Evolutionary conservation across 2,888 invertebrate species (phyloP).

Genomic region (Pediacus dermestoides): DNA sequence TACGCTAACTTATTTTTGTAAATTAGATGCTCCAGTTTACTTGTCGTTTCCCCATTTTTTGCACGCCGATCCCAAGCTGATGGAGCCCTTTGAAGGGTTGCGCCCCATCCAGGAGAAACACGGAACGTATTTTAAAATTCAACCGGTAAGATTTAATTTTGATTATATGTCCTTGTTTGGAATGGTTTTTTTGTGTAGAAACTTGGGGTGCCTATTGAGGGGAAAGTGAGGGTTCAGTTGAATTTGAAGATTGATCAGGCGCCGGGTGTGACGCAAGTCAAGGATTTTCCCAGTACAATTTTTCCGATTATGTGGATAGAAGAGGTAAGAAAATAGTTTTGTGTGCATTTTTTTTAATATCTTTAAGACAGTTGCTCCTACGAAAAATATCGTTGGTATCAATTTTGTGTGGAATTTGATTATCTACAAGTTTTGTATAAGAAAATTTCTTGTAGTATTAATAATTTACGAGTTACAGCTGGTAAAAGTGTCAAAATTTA

Average conservation of each 20-base stretch:
- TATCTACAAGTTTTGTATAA: too few species aligned
- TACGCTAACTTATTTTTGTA: conserved; percentile 8
- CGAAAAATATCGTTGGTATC: too few species aligned
- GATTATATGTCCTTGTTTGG: neutral
- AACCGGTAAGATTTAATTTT: conserved; percentile 61
- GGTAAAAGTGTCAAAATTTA: conserved; percentile 3
- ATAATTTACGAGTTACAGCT: neutral
- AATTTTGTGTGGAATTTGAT: too few species aligned
- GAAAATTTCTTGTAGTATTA: neutral
- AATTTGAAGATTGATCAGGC: conserved; percentile 77
- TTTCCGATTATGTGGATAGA: conserved; percentile 89
- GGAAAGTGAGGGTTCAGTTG: conserved; percentile 74
- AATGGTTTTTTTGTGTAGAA: conserved; percentile 58
- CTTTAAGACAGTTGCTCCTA: too few species aligned
- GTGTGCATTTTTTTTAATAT: too few species aligned
- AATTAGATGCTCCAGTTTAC: conserved; percentile 78
- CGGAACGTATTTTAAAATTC: conserved; percentile 77
- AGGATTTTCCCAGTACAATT: conserved; percentile 73
- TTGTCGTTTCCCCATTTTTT: conserved; percentile 88
- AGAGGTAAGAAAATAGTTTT: conserved; percentile 59
- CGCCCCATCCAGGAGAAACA: conserved; percentile 66
- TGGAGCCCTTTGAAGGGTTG: conserved; percentile 68
- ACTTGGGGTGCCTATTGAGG: conserved; percentile 80
- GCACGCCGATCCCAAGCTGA: conserved; percentile 68
- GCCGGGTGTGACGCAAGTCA: conserved; percentile 65